Conservation (phyloP, 1,140 invertebrate genomes). For the Cydia strobilella region DNA sequence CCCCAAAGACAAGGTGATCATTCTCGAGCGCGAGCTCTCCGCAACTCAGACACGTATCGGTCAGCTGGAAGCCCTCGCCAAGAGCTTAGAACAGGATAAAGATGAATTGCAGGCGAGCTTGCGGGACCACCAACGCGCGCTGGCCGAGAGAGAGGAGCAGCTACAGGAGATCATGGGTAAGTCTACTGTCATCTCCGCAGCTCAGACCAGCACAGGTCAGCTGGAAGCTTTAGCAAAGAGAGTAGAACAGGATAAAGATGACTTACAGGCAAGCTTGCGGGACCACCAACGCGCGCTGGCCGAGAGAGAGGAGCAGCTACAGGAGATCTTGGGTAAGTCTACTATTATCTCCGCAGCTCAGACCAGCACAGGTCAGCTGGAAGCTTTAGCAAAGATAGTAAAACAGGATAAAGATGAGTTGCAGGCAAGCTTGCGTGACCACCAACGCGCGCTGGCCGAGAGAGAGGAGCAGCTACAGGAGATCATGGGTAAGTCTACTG, state of each 20-base stretch:
- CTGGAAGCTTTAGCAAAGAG: constrained; percentile 68
- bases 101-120: constrained; percentile 72
- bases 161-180: constrained; percentile 63
- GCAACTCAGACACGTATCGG: constrained; percentile 57
- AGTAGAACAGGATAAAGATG: constrained; percentile 57
- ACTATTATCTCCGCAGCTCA: constrained; percentile 46
- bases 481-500: constrained; percentile 51
- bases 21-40: constrained; percentile 63
- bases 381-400: constrained; percentile 66
- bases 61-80: constrained; percentile 66
- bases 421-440: constrained; percentile 68
- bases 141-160: constrained; percentile 61
- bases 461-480: constrained; percentile 64
- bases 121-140: constrained; percentile 53
- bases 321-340: constrained; percentile 60
- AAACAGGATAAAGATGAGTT: constrained; percentile 68
- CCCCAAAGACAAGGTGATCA: constrained; percentile 67
- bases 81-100: constrained; percentile 61
- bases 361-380: constrained; percentile 55
- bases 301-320: constrained; percentile 60
- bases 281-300: constrained; percentile 55
- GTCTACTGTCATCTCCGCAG: constrained; percentile 36
- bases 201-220: constrained; percentile 56
- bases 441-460: constrained; percentile 51
- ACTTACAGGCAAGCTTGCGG: constrained; percentile 73